phyloP scores from a whole-genome alignment of 2,888 invertebrate species.

The Melanchra persicariae region DNA sequence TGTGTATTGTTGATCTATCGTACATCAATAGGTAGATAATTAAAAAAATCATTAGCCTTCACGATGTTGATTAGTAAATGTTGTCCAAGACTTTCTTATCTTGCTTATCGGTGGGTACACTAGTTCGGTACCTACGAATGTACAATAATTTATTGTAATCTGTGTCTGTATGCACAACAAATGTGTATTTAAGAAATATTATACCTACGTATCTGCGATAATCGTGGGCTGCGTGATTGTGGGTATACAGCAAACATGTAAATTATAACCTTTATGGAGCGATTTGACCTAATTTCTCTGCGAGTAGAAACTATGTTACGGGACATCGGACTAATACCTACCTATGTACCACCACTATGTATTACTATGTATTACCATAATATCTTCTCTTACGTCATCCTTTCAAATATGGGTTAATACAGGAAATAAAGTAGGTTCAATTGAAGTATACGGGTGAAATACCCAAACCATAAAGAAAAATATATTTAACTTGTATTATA shows the following conservation, averaged over 20 bases:
- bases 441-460: neutral
- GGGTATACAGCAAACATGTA: constrained; percentile 31
- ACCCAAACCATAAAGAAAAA: neutral
- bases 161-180: constrained; percentile 36
- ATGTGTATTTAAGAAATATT: constrained; percentile 41
- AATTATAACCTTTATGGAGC: constrained; percentile 19
- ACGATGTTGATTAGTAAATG: constrained; percentile 42
- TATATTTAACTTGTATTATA: neutral
- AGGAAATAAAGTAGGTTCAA: neutral
- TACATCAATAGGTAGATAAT: constrained; percentile 34
- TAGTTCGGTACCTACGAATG: constrained; percentile 31
- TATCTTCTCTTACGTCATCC: neutral
- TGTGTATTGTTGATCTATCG: constrained; percentile 7
- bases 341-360: no score
- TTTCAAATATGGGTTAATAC: neutral
- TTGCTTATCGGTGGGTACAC: constrained; percentile 52
- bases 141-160: constrained; percentile 57
- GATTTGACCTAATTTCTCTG: constrained; percentile 43
- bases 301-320: neutral
- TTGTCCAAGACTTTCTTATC: constrained; percentile 53
- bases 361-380: no score
- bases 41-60: constrained; percentile 56
- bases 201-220: constrained; percentile 38
- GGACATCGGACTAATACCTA: neutral
- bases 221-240: constrained; percentile 31